These are phyloP conservation scores for Emberiza fucata DNA, from an alignment of 2,113 vertebrate species.

Conservation along the genomic window DNA sequence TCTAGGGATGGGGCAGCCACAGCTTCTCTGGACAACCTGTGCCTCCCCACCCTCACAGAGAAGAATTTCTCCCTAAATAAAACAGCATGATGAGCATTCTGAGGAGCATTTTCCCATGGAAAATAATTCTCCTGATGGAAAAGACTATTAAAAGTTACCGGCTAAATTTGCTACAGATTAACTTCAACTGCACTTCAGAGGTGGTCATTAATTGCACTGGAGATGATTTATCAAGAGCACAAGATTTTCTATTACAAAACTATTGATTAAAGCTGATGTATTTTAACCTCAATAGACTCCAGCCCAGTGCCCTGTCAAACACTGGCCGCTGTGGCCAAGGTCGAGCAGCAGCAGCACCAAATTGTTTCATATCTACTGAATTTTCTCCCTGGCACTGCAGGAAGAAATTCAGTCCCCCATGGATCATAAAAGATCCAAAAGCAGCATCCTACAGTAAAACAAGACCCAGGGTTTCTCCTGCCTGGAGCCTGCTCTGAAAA, in stretches of 20 bases:
- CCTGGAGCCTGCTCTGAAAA: neutral
- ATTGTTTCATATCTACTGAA: slow-evolving; percentile 6
- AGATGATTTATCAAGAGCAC: slow-evolving; percentile 76
- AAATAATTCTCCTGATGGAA: slow-evolving; percentile 74
- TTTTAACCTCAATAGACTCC: slow-evolving; percentile 66
- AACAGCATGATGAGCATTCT: neutral
- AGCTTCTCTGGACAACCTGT: neutral
- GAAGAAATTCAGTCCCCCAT: neutral
- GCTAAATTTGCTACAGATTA: slow-evolving; percentile 61
- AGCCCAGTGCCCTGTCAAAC: slow-evolving; percentile 36
- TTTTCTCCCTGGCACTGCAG: neutral
- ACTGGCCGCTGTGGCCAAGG: slow-evolving; percentile 23
- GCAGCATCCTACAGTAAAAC: neutral
- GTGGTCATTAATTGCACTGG: slow-evolving; percentile 73
- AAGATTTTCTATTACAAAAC: slow-evolving; percentile 73
- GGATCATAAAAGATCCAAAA: neutral
- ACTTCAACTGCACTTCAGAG: slow-evolving; percentile 62
- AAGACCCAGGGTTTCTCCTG: neutral
- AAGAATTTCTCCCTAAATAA: neutral
- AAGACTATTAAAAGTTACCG: slow-evolving; percentile 67
- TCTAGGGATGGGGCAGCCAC: neutral
- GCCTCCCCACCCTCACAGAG: neutral
- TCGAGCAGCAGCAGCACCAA: neutral
- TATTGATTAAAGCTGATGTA: slow-evolving; percentile 74
- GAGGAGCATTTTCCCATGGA: neutral